Conservation (phyloP, 1,140 invertebrate species). For the Apocrypta bakeri region DNA sequence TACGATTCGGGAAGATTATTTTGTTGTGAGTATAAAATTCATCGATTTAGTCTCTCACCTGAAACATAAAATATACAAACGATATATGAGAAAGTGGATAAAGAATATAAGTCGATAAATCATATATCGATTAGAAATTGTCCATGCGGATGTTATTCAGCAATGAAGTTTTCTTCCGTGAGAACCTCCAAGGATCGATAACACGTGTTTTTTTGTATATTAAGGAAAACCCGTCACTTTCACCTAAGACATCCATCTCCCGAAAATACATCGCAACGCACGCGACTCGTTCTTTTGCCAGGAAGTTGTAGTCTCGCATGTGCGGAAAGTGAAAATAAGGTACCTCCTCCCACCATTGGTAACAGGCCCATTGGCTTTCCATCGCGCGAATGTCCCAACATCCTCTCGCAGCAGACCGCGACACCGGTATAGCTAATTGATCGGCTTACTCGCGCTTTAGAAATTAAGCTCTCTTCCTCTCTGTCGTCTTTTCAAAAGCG, state of each 20-base stretch:
- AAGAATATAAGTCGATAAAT: background rate
- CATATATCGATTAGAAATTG: background rate
- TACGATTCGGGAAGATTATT: too few species aligned
- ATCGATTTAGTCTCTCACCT: background rate
- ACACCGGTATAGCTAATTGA: conserved; percentile 45
- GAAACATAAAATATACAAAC: background rate
- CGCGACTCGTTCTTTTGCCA: background rate
- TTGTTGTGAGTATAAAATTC: too few species aligned
- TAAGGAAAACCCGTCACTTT: too few species aligned
- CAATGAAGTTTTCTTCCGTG: background rate
- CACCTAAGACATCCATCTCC: background rate
- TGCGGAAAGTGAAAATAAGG: background rate
- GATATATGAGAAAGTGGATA: background rate
- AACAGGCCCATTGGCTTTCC: background rate
- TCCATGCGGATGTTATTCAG: background rate
- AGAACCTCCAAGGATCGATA: background rate
- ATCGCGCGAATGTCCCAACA: too few species aligned
- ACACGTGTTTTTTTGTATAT: background rate
- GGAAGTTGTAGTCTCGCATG: background rate
- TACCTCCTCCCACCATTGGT: background rate
- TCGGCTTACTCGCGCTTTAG: conserved; percentile 6
- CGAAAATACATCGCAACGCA: background rate
- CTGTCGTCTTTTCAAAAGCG: background rate
- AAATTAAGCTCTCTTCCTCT: background rate
- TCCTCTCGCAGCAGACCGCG: background rate